Base-by-base conservation (phyloP, 1,140 invertebrate genomes). In the Drosophila carrolli region DNA sequence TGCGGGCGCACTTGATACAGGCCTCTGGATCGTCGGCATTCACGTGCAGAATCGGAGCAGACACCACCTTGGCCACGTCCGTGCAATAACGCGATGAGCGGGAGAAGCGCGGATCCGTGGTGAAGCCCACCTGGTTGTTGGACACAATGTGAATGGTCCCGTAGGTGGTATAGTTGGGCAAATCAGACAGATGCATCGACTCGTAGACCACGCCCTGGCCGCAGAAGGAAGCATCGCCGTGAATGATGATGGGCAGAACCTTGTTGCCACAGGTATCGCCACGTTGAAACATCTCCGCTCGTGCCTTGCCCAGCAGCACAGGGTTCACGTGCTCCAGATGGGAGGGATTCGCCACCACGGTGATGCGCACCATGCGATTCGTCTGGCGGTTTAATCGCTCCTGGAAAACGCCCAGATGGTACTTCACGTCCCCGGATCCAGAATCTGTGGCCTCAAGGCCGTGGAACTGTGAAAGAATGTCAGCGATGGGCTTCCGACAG, bases 371-470 rank as follows among this genome's bases (percentile, higher is more conserved):
- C 71, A 96, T 96, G 79, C 96, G 96, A 76, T 97, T 97, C 5
- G 96, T 96, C 29, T 95, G 94, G 0, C 96, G 93, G 84, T 98
- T 98, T 35, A 97, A 91, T 5, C 96, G 94, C 85, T 98, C 96
- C 68, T 96, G 95, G 85, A 95, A 96, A 38, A 97, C 96, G 7
- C 98, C 98, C 78, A 99, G 93, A 93, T 99, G 98, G 92, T 98
- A 99, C 89, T 98, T 99, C 0, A 99, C 97, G 92, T 99, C 98
- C n/a, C 98, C 98, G 5, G 97, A 97, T 47, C 96, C 97, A 58
- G 91, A 77, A 54, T 97, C 97, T 40, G 94, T 94, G 2, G 96
- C 94, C 77, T 96, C 94, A 63, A 98, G 93, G 2, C 95, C 95
- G 72, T 95, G 95, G 90, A 99, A 99, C 91, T 98, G 97, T 2